Percentiles rank a stretch among this genome's conserved stretches.
Evolutionary conservation across 2,888 invertebrate species (phyloP).

Genomic region (Lissocephala sabroskyi): DNA sequence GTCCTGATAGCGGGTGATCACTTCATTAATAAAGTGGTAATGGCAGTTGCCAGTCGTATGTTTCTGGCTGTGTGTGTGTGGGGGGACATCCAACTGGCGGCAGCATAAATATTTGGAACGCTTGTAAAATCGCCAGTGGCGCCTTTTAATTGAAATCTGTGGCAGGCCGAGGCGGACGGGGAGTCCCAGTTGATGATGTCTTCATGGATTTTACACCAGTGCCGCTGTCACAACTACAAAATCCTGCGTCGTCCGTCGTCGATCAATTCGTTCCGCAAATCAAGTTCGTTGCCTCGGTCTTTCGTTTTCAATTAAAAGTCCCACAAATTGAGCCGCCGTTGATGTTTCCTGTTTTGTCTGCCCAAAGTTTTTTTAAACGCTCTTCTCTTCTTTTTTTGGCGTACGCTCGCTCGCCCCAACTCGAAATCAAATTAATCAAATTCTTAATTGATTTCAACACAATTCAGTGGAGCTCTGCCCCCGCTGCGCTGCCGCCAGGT

Average conservation of each 20-base stretch:
- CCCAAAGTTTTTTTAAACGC: too few species aligned
- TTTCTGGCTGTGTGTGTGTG: too few species aligned
- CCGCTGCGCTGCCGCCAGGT: too few species aligned
- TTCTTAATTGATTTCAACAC: slow-evolving; percentile 58
- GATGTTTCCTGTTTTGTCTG: too few species aligned
- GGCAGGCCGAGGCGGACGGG: neutral
- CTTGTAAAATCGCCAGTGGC: neutral
- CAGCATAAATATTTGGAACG: slow-evolving; percentile 1
- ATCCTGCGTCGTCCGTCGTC: too few species aligned
- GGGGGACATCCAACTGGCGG: slow-evolving; percentile 4
- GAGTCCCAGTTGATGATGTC: too few species aligned
- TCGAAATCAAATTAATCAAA: slow-evolving; percentile 38
- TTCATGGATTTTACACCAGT: too few species aligned
- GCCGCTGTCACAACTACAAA: too few species aligned
- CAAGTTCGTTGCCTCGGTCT: slow-evolving; percentile 36
- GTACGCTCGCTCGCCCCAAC: too few species aligned
- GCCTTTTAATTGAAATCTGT: neutral
- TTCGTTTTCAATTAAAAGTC: slow-evolving; percentile 13
- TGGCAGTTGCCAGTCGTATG: too few species aligned
- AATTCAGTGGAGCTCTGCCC: too few species aligned
- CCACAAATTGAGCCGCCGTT: neutral
- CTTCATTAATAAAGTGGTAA: slow-evolving; percentile 10
- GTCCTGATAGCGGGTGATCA: slow-evolving; percentile 13
- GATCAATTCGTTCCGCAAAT: too few species aligned
- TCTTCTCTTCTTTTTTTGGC: neutral